phyloP scores from a whole-genome alignment of 2,113 vertebrate species.

The Chionomys nivalis region DNA sequence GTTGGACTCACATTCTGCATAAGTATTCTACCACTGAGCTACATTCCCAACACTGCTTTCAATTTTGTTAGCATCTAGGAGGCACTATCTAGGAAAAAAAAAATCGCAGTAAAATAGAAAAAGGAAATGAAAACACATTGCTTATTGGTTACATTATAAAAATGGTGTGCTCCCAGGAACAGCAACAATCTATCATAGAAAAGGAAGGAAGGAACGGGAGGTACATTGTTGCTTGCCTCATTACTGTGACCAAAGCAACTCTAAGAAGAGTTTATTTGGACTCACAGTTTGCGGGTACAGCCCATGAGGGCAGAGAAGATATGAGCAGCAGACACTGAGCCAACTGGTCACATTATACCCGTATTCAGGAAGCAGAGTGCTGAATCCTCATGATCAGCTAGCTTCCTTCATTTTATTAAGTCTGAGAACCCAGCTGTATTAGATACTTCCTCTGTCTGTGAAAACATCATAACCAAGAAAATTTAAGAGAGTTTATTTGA shows the following conservation, averaged over 20 bases:
- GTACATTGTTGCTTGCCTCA: background rate
- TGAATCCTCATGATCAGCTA: background rate
- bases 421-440: background rate
- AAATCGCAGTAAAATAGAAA: background rate
- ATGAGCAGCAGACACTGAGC: background rate
- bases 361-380: background rate
- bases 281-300: background rate
- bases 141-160: background rate
- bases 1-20: background rate
- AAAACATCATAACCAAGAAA: background rate
- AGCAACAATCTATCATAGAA: background rate
- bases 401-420: background rate
- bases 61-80: background rate
- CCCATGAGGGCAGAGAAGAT: background rate
- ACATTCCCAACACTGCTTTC: background rate
- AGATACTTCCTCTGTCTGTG: background rate
- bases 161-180: too few relatives aligned
- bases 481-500: background rate
- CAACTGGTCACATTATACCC: background rate
- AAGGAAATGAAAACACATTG: background rate
- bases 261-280: too few relatives aligned
- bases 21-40: background rate
- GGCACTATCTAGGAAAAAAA: background rate
- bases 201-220: background rate
- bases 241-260: background rate